phyloP scores from a whole-genome alignment of 2,113 vertebrate genomes.

The Hemicordylus capensis region DNA sequence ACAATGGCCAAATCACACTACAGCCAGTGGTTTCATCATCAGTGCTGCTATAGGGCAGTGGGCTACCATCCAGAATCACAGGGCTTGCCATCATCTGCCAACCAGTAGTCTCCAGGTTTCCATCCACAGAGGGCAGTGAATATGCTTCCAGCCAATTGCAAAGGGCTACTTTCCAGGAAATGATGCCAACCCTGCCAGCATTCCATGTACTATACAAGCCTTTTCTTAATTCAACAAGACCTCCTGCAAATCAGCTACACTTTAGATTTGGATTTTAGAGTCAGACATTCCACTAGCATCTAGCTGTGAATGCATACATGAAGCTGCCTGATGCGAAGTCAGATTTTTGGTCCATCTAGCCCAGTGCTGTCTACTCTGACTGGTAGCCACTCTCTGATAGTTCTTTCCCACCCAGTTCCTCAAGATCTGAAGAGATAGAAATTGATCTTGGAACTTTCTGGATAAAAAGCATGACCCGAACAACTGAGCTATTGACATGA shows the following conservation, averaged over 20 bases:
- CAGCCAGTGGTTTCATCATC: not conserved
- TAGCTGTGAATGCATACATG: not conserved
- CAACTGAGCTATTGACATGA: not conserved
- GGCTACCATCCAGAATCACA: fast-evolving
- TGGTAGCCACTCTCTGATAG: not conserved
- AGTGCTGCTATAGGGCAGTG: not conserved
- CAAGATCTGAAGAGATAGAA: too few relatives aligned
- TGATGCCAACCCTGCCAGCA: not conserved
- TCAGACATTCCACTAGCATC: not conserved
- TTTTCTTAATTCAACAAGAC: not conserved
- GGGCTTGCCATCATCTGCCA: not conserved
- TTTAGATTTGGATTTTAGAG: not conserved
- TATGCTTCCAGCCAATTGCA: not conserved
- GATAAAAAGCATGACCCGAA: not conserved
- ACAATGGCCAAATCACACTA: not conserved
- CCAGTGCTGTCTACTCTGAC: not conserved
- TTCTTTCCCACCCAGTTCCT: not conserved
- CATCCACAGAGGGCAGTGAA: not conserved
- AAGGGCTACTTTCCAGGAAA: not conserved
- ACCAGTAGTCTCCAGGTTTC: fast-evolving
- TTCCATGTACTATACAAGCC: not conserved
- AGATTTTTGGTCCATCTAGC: not conserved
- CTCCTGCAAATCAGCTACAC: not conserved
- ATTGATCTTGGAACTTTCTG: not conserved
- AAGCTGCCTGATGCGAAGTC: not conserved